Conservation (phyloP, 2,888 invertebrate genomes). For the Oscheius onirici region DNA sequence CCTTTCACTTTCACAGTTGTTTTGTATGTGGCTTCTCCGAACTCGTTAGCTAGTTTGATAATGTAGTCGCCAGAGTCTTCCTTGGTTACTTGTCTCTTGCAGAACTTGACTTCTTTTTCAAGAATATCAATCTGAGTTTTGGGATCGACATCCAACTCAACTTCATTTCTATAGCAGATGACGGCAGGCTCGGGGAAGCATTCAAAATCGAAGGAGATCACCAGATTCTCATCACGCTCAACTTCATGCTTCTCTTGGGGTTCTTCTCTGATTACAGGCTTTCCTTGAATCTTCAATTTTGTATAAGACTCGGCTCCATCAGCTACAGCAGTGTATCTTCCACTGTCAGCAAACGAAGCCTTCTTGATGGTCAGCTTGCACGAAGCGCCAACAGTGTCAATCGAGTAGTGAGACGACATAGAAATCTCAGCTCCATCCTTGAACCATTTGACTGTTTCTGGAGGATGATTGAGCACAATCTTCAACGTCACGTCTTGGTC, state of each 20-base stretch:
- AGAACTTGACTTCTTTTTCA: slow-evolving; percentile 46
- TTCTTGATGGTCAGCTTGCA: slow-evolving; percentile 66
- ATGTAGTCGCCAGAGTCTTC: slow-evolving; percentile 68
- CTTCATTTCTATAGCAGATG: slow-evolving; percentile 58
- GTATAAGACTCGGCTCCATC: slow-evolving; percentile 62
- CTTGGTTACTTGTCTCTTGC: slow-evolving; percentile 54
- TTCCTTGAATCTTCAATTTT: slow-evolving; percentile 58
- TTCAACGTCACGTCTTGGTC: slow-evolving; percentile 57
- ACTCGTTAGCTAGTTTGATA: slow-evolving; percentile 64
- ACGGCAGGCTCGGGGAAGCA: slow-evolving; percentile 66
- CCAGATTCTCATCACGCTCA: slow-evolving; percentile 62
- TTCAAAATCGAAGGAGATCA: slow-evolving; percentile 55
- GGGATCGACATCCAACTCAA: slow-evolving; percentile 58
- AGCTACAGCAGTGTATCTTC: slow-evolving; percentile 65
- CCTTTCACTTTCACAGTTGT: slow-evolving; percentile 51
- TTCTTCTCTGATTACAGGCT: slow-evolving; percentile 54
- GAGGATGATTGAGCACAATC: slow-evolving; percentile 59
- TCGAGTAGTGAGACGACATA: slow-evolving; percentile 41
- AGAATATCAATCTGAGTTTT: slow-evolving; percentile 58
- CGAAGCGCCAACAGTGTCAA: slow-evolving; percentile 47
- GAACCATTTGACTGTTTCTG: slow-evolving; percentile 59
- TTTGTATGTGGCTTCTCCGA: slow-evolving; percentile 59
- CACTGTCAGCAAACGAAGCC: slow-evolving; percentile 64
- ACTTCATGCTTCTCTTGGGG: slow-evolving; percentile 32
- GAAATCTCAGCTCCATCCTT: slow-evolving; percentile 52